Conservation (phyloP, 1,140 invertebrate species). For the Odontomachus brunneus region DNA sequence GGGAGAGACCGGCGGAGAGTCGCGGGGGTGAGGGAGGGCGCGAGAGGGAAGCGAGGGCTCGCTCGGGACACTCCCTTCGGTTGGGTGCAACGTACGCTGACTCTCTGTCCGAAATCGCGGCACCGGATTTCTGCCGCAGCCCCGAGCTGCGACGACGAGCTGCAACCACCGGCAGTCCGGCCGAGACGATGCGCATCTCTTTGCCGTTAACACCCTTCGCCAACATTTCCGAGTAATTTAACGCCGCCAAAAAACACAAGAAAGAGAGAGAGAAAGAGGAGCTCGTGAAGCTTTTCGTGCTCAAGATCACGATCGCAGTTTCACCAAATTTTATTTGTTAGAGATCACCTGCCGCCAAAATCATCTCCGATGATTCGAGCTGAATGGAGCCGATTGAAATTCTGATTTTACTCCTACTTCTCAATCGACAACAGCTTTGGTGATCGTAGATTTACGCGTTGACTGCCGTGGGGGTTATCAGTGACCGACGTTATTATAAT, state of each 20-base stretch:
- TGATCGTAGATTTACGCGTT: no score
- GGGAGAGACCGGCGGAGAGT: constrained; percentile 59
- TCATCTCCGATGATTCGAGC: not conserved
- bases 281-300: no score
- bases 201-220: not conserved
- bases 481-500: no score
- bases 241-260: constrained; percentile 16
- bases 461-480: no score
- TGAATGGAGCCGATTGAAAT: no score
- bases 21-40: constrained; percentile 61
- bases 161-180: not conserved
- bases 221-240: constrained; percentile 63
- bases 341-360: constrained; percentile 18
- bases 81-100: constrained; percentile 78
- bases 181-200: constrained; percentile 7
- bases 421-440: no score
- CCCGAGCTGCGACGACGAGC: not conserved
- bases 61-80: constrained; percentile 77
- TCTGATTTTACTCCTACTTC: no score
- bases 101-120: constrained; percentile 72
- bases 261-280: no score
- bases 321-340: constrained; percentile 33
- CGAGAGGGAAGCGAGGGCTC: constrained; percentile 61
- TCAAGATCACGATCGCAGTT: constrained; percentile 13
- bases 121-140: constrained; percentile 61